Percentiles rank a stretch among this genome's conserved stretches.
These are phyloP conservation scores for Grus americana DNA, from an alignment of 2,113 vertebrate species.

Conservation along the genomic window DNA sequence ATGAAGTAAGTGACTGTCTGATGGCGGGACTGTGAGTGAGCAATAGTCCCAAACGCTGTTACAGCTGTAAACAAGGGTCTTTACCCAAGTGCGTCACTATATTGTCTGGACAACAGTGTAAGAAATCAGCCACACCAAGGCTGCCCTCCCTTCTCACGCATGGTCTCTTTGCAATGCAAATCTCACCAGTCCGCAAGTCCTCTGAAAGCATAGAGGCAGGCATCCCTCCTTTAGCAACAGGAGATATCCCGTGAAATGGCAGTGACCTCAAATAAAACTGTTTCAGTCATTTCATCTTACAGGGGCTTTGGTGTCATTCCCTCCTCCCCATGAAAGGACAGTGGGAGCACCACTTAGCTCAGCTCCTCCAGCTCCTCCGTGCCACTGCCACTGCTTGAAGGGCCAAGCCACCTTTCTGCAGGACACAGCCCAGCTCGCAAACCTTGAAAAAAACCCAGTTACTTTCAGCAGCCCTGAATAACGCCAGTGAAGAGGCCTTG, in stretches of 20 bases:
- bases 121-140: neutral
- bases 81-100: neutral
- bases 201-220: fast-evolving
- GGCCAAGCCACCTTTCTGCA: neutral
- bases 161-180: neutral
- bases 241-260: neutral
- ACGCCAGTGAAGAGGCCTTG: neutral
- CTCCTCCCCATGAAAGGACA: fast-evolving
- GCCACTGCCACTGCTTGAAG: neutral
- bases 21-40: neutral
- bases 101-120: fast-evolving
- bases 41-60: neutral
- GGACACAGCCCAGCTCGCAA: neutral
- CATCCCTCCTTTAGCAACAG: neutral
- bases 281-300: neutral
- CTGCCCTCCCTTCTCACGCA: neutral
- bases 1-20: neutral
- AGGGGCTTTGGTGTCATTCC: neutral
- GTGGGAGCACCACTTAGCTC: fast-evolving
- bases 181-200: neutral
- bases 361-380: fast-evolving
- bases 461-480: neutral
- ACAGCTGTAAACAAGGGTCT: neutral
- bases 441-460: neutral
- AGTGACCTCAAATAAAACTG: neutral